phyloP scores from a whole-genome alignment of 92 coral and sea anemone species.

The Siderastrea radians region DNA sequence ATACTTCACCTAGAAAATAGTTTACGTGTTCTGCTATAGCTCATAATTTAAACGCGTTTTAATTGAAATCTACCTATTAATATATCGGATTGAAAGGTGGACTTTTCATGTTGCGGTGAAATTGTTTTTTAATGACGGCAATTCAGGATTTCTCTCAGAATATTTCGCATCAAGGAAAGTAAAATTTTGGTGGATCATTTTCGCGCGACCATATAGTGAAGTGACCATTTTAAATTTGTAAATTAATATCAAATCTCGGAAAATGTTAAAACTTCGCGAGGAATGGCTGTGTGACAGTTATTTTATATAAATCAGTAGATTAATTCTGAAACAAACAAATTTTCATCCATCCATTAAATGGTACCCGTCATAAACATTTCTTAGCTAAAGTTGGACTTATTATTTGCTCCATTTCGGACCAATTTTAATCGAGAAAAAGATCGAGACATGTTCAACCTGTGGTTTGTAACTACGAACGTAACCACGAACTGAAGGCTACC shows the following conservation, averaged over 20 bases:
- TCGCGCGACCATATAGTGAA: too few relatives aligned
- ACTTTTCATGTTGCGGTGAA: background rate
- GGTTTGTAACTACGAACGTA: too few relatives aligned
- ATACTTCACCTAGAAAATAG: background rate
- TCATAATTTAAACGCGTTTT: background rate
- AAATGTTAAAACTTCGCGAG: too few relatives aligned
- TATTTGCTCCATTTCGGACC: background rate
- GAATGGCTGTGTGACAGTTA: too few relatives aligned
- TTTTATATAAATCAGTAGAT: background rate
- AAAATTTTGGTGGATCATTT: too few relatives aligned
- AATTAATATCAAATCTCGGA: too few relatives aligned
- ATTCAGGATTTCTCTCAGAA: background rate
- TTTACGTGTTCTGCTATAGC: background rate
- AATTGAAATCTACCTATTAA: background rate
- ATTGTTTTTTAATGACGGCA: background rate
- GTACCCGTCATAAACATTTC: background rate
- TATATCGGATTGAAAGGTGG: background rate
- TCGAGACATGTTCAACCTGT: background rate
- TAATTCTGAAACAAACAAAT: background rate
- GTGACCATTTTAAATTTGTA: too few relatives aligned
- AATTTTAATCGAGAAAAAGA: background rate
- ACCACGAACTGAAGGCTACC: background rate
- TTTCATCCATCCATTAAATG: background rate
- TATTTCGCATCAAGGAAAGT: too few relatives aligned
- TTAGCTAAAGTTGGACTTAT: background rate